These are phyloP conservation scores for Diacarnus erythraeanus DNA, from an alignment of 37 sponge, comb jelly and placozoan genomes.

Conservation along the genomic window DNA sequence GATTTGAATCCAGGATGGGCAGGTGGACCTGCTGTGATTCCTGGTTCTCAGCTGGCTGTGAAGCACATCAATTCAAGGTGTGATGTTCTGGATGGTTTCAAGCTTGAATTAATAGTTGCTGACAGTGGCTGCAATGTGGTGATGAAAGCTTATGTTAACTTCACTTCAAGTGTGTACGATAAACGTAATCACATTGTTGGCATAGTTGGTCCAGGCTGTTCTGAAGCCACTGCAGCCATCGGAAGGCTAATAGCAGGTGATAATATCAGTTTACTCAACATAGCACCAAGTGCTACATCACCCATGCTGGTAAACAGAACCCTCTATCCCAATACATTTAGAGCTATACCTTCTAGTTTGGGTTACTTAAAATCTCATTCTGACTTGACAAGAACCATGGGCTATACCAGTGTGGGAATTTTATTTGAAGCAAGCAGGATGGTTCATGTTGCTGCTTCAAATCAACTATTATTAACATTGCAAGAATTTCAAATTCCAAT, in stretches of 20 bases:
- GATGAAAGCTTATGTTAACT: too few relatives aligned
- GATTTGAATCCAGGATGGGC: too few relatives aligned
- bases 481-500: not conserved
- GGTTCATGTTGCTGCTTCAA: not conserved
- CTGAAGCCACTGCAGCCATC: conserved; percentile 8
- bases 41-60: too few relatives aligned
- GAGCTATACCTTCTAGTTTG: not conserved
- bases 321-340: conserved; percentile 4
- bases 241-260: not conserved
- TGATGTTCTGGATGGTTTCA: too few relatives aligned
- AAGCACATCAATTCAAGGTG: too few relatives aligned
- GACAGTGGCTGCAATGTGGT: too few relatives aligned
- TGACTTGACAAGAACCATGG: not conserved
- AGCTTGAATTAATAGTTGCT: too few relatives aligned
- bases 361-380: not conserved
- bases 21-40: too few relatives aligned
- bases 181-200: too few relatives aligned
- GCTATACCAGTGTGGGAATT: not conserved
- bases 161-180: too few relatives aligned
- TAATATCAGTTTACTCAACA: not conserved
- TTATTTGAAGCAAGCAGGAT: not conserved
- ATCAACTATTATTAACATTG: not conserved
- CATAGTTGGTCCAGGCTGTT: conserved; percentile 40
- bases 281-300: conserved; percentile 10
- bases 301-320: not conserved